Evolutionary conservation across 2,888 invertebrate genomes (phyloP).

Genomic region (Pollenia griseotomentosa): DNA sequence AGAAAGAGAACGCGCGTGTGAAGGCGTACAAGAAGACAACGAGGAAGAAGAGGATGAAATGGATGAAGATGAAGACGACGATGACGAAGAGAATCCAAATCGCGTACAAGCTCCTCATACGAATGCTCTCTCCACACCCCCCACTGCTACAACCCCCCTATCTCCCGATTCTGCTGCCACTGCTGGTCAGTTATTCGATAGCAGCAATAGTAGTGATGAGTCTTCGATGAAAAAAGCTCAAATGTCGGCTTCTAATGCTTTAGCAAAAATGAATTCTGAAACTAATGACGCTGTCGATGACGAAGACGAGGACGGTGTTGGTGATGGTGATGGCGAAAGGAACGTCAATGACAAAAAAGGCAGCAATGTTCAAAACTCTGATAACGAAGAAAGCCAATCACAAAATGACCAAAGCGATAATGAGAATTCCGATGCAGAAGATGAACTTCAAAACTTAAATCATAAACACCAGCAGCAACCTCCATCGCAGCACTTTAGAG

Average conservation of each 20-base stretch:
- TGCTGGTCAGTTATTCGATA: constrained; percentile 82
- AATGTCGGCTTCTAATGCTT: constrained; percentile 80
- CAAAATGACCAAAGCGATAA: constrained; percentile 52
- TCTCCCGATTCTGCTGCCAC: constrained; percentile 82
- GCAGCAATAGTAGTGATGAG: constrained; percentile 82
- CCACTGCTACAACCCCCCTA: constrained; percentile 80
- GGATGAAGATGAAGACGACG: constrained; percentile 61
- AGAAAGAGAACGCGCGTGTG: constrained; percentile 67
- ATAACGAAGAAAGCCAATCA: constrained; percentile 58
- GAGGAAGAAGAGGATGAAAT: constrained; percentile 60
- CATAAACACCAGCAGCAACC: constrained; percentile 33
- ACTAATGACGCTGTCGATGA: constrained; percentile 66
- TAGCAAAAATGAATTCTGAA: constrained; percentile 78
- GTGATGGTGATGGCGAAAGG: constrained; percentile 25
- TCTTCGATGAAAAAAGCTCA: constrained; percentile 81
- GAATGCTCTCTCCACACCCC: constrained; percentile 77
- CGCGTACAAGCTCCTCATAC: constrained; percentile 78
- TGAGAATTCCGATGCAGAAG: constrained; percentile 50
- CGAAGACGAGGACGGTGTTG: constrained; percentile 62
- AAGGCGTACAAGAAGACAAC: constrained; percentile 65
- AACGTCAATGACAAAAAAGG: constrained; percentile 55
- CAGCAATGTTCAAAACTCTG: constrained; percentile 68
- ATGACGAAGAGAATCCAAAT: constrained; percentile 69
- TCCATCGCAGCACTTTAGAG: constrained; percentile 50
- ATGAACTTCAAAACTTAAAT: constrained; percentile 28